These are phyloP conservation scores for Nylanderia fulva DNA, from an alignment of 1,140 invertebrate species.

Conservation along the genomic window DNA sequence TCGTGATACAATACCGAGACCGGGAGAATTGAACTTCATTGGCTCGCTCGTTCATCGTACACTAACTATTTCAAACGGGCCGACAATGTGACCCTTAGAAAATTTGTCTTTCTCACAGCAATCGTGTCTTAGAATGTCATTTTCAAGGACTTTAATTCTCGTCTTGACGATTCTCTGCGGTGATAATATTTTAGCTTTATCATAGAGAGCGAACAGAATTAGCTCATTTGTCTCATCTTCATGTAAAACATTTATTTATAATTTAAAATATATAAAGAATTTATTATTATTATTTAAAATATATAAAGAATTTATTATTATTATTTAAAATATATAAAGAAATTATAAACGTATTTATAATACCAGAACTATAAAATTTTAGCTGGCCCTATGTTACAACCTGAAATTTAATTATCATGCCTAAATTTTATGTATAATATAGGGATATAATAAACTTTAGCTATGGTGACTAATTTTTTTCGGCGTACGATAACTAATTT, in stretches of 20 bases:
- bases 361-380: background rate
- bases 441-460: no score
- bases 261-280: background rate
- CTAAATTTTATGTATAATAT: no score
- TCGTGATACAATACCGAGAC: slow-evolving; percentile 32
- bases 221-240: no score
- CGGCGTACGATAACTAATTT: no score
- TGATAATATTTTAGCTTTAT: no score
- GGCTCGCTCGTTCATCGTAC: background rate
- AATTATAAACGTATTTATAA: background rate
- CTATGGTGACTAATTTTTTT: no score
- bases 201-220: no score
- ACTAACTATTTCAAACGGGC: slow-evolving; percentile 39
- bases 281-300: background rate
- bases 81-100: slow-evolving; percentile 37
- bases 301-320: background rate
- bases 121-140: slow-evolving; percentile 22
- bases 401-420: no score
- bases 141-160: background rate
- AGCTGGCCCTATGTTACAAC: no score
- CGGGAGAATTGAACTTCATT: slow-evolving; percentile 24
- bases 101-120: slow-evolving; percentile 56
- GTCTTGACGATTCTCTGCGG: background rate
- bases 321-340: background rate
- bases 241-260: no score